Evolutionary conservation across 2,888 invertebrate genomes (phyloP), one percentile per base, ranked within the genome.

Genomic region (Euzophera pinguis): DNA sequence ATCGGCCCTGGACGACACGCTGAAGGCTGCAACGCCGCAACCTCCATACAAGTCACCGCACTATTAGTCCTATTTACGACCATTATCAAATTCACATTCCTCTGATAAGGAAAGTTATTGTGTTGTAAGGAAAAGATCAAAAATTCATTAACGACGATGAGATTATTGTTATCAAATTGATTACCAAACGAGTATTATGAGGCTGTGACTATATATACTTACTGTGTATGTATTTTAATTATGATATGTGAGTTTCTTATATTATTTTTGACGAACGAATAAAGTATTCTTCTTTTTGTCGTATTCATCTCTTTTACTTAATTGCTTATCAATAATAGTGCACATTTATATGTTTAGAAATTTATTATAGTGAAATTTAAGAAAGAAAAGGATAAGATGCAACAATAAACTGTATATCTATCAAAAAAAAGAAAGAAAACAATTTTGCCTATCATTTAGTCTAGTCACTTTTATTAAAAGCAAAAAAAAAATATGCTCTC

Each of bases 1-100:
- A 85, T 96, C 42, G 95, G 95, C 0, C 74, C 84, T 43, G 92
- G 92, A 0, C 63, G 51, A 4, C 82, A 68, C 53, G 80, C 81
- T 0, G 91, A 91, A 60, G 55, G 49, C 56, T 59, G 56, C 34
- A 62, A 62, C 29, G 14, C 49, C 4, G 39, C 35, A 6, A 10
- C 14, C 29, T 14, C 39, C 16, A 14, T 45, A 10, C 45, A 45
- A 14, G 32, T 16, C 10, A 16, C 45, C 3, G 45, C 16, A 1
- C 10, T 32, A 1, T 5, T 45, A 10, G 10, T 45, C 32, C 1
- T 34, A 0, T 10, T 45, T 32, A 45, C 42, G 3, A 29, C 14
- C 14, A 14, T 34, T 34, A 29, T 45, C 14, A 45, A 45, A 45
- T 45, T 45, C 10, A 14, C 32, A 14, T 34, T 45, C 14, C 16